Percentiles rank a stretch among this genome's conserved stretches.
Evolutionary conservation across 92 coral and sea anemone species (phyloP).

Genomic region (Pocillopora grandis): DNA sequence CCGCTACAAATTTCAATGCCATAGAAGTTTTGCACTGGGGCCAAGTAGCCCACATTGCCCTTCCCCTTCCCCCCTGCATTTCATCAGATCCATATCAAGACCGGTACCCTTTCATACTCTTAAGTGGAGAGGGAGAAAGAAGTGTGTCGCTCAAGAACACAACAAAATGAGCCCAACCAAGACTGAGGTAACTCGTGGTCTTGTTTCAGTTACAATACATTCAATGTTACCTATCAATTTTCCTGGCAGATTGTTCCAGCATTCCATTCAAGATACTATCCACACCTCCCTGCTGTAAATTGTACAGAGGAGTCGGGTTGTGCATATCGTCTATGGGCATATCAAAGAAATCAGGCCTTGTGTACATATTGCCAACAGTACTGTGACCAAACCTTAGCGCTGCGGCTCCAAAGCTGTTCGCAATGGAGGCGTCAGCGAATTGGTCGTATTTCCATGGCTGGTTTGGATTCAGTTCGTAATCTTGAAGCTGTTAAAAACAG

Average conservation of each 20-base stretch:
- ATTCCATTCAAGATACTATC: slow-evolving; percentile 71
- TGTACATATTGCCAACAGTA: slow-evolving; percentile 53
- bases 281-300: slow-evolving; percentile 45
- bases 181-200: neutral
- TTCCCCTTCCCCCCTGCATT: no score
- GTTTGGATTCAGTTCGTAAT: slow-evolving; percentile 26
- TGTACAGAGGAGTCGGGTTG: slow-evolving; percentile 1
- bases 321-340: neutral
- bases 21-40: no score
- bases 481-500: neutral
- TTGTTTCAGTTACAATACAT: no score
- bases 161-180: no score
- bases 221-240: neutral
- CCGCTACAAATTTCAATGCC: no score
- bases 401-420: slow-evolving; percentile 78
- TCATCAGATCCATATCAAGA: no score
- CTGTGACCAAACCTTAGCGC: slow-evolving; percentile 88
- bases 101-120: no score
- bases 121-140: no score
- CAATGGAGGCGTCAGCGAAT: slow-evolving; percentile 65
- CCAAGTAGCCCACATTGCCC: no score
- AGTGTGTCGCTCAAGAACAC: neutral
- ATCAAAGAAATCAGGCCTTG: neutral
- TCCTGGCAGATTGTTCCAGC: slow-evolving; percentile 9
- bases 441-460: slow-evolving; percentile 57